phyloP scores from a whole-genome alignment of 2,888 invertebrate genomes.

The Ptilodon capucinus region DNA sequence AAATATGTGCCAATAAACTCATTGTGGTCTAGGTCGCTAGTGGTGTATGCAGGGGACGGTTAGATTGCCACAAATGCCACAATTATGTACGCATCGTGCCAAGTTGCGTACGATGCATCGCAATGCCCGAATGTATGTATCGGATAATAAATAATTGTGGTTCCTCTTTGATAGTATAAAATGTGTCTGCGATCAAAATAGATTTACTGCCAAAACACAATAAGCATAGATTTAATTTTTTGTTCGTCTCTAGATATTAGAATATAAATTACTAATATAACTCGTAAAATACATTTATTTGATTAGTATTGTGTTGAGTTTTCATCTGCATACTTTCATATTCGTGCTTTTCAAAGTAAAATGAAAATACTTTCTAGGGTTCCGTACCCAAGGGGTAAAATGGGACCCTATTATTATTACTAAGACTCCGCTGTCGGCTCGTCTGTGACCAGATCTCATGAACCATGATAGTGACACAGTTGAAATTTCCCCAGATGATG shows the following conservation, averaged over 20 bases:
- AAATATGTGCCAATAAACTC: constrained; percentile 12
- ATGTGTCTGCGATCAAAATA: not conserved
- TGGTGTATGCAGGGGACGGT: not conserved
- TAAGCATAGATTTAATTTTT: not conserved
- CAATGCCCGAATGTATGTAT: constrained; percentile 10
- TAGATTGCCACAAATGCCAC: not conserved
- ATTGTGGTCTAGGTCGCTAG: constrained; percentile 6
- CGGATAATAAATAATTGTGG: no score
- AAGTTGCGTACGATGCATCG: not conserved
- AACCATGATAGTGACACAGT: no score
- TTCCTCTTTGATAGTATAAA: not conserved
- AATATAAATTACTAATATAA: no score
- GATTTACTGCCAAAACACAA: not conserved
- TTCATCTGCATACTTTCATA: no score
- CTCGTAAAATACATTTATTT: not conserved
- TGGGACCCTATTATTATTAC: no score
- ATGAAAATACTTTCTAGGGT: no score
- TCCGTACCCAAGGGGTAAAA: no score
- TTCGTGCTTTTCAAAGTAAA: no score
- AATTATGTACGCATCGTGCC: not conserved
- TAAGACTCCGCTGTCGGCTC: no score
- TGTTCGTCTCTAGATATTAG: not conserved
- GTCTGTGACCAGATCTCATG: no score
- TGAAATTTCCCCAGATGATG: no score
- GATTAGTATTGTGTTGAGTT: no score